Base-by-base conservation (phyloP, 2,797 vertebrate species). In the Graptemys geographica region DNA sequence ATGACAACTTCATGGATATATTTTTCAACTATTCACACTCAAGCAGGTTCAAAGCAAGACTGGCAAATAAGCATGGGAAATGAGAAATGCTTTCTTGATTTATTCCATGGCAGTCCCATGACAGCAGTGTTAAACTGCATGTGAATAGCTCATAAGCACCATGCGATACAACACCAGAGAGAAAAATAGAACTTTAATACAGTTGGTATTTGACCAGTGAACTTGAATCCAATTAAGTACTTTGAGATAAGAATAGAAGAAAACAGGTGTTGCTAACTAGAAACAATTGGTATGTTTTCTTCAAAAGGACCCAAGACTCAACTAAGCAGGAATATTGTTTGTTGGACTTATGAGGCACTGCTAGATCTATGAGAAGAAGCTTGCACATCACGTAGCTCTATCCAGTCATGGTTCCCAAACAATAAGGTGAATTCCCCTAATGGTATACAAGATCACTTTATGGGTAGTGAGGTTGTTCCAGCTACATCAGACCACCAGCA, bases 161-260 rank as follows among this genome's bases (percentile, higher is more conserved):
- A 90, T 1, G 21, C 53, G 92, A 88, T 21, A 47, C 51, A 47
- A 74, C 8, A 93, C 11, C 44, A 41, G 28, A 41, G 41, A 87
- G 6, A 85, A 65, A 88, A 51, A 81, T 11, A 82, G 65, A 23
- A 51, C 65, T 92, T 92, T 44, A 78, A 56, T 57, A 86, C 7
- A 85, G 76, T 33, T 94, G 89, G 79, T 65, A 89, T 72, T 92
- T 94, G 81, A 93, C 76, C 79, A 93, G 16, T n/a, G 44, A 89
- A 53, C 87, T 74, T 83, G 69, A 87, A 95, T 90, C 86, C 4
- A 89, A 49, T 83, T 83, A 74, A 88, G 13, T 88, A 86, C 86
- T 88, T 96, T 76, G 18, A 72, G 19, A 72, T 72, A 41, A n/a
- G 21, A 44, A 72, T 84, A 74, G 84, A 57, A 92, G 27, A 90